phyloP scores from a whole-genome alignment of 2,113 vertebrate genomes.

The Lichenostomus cassidix region DNA sequence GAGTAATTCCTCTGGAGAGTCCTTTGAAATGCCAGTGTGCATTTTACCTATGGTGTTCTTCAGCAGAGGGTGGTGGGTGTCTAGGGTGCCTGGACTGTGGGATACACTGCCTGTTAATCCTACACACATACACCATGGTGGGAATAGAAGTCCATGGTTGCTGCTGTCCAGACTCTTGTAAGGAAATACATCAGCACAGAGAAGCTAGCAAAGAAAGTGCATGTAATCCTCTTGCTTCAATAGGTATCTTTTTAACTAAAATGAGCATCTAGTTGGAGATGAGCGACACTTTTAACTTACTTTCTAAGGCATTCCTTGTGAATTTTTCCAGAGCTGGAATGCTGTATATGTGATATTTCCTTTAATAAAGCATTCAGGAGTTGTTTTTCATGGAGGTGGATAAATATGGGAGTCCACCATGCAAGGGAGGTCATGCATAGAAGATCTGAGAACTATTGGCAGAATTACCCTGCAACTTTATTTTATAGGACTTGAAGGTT shows the following conservation, averaged over 20 bases:
- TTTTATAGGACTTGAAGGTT: neutral
- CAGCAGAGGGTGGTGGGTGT: neutral
- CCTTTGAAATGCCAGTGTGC: neutral
- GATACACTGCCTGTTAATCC: fast-evolving
- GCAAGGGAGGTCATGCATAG: neutral
- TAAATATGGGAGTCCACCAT: neutral
- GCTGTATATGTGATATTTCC: neutral
- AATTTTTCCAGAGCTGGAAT: neutral
- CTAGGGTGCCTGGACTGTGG: neutral
- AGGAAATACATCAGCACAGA: neutral
- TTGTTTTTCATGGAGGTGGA: neutral
- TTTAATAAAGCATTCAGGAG: neutral
- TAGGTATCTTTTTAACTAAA: neutral
- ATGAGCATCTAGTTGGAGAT: neutral
- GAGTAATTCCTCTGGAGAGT: neutral
- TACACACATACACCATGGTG: neutral
- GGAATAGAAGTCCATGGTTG: neutral
- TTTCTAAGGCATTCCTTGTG: neutral
- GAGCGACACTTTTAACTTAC: neutral
- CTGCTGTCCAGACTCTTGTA: neutral
- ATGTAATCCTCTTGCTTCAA: neutral
- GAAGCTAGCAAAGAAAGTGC: neutral
- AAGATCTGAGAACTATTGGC: neutral
- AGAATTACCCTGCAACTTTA: neutral
- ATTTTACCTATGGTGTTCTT: neutral